Conservation (phyloP, 1,140 invertebrate genomes). For the Drosophila mojavensis region DNA sequence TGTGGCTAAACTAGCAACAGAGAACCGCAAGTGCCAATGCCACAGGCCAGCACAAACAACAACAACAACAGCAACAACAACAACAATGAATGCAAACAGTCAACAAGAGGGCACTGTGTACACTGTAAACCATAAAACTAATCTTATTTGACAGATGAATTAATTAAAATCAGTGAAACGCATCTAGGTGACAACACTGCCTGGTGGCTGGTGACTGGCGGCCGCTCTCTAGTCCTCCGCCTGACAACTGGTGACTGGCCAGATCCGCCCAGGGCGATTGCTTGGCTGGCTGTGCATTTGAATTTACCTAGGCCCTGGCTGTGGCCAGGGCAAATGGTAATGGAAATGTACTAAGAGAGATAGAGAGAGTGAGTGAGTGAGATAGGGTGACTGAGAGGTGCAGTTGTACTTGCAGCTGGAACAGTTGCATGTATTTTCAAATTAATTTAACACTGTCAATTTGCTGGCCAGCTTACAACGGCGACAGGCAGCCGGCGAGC, state of each 20-base stretch:
- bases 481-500: slow-evolving; percentile 31
- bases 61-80: slow-evolving; percentile 6
- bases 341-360: slow-evolving; percentile 34
- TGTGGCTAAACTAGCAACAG: slow-evolving; percentile 28
- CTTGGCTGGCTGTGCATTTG: slow-evolving; percentile 35
- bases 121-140: slow-evolving; percentile 81
- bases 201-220: slow-evolving; percentile 6
- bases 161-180: slow-evolving; percentile 82
- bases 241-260: slow-evolving; percentile 24
- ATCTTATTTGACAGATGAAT: slow-evolving; percentile 83
- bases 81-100: slow-evolving; percentile 10
- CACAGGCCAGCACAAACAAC: slow-evolving; percentile 14
- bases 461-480: slow-evolving; percentile 71
- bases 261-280: slow-evolving; percentile 18
- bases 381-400: background rate
- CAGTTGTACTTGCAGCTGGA: slow-evolving; percentile 19
- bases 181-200: slow-evolving; percentile 66
- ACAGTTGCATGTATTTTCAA: slow-evolving; percentile 75
- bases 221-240: background rate
- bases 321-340: background rate
- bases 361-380: background rate
- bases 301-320: slow-evolving; percentile 46
- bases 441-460: slow-evolving; percentile 83
- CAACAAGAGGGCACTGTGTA: slow-evolving; percentile 36
- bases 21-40: slow-evolving; percentile 56